Base-by-base conservation (phyloP, 2,797 vertebrate genomes). In the Neomorphus geoffroyi region DNA sequence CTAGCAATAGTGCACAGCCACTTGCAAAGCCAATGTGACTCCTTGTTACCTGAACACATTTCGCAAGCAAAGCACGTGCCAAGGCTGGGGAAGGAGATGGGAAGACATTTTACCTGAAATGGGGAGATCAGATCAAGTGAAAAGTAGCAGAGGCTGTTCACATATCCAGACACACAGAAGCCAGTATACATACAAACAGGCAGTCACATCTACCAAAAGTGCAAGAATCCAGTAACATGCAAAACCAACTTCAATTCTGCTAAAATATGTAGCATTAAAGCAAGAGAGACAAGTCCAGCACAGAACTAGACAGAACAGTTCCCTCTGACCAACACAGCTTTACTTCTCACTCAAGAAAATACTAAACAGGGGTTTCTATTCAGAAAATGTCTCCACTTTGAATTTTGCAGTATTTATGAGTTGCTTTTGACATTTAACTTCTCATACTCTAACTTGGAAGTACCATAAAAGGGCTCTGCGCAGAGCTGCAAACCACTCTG, bases 121-220 rank as follows among this genome's bases (percentile, higher is more conserved):
- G 66, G 73, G 43, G 64, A 95, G 89, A 95, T 93, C 92, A 85
- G 80, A 91, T 93, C 84, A 56, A 84, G 80, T 9, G 48, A 60
- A 90, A 86, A 87, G 77, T 66, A 84, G 58, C 91, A 50, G 82
- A 90, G 39, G 61, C 91, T 93, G 90, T 78, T 74, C 43, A 72
- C 51, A 67, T n/a, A 84, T 48, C 81, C 54, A 71, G 73, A 69
- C 22, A 88, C 85, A 89, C 69, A 80, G 50, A 75, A 69, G 67
- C 43, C 64, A 88, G 85, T 35, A 81, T 93, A 84, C 54, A 84
- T 26, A 58, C 71, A 82, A 41, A 54, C 10, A 33, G 11, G 7
- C 65, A 92, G 71, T 48, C 61, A 73, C 77, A 92, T 73, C 43
- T 30, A 80, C 51, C 33, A 26, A 32, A 26, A 65, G 51, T 8